A percentile compares a stretch with the other conserved stretches of the same genome.
These are phyloP conservation scores for Torymus aiolomorphi DNA, from an alignment of 2,888 invertebrate genomes.

Conservation along the genomic window DNA sequence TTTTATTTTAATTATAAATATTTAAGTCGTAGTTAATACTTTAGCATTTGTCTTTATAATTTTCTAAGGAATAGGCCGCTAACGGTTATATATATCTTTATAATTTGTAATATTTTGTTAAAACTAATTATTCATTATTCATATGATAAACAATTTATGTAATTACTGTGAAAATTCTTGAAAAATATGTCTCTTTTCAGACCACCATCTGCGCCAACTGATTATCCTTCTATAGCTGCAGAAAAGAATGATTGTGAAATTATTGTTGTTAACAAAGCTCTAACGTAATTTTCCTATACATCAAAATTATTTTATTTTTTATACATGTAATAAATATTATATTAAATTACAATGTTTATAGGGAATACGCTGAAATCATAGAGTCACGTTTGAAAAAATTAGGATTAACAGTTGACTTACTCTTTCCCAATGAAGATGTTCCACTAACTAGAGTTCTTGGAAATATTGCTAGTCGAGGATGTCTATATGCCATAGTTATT, in stretches of 20 bases:
- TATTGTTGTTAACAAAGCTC: conserved; percentile 87
- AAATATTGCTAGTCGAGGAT: conserved; percentile 91
- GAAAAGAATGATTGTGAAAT: conserved; percentile 94
- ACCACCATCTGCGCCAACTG: conserved; percentile 57
- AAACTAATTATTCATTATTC: neutral
- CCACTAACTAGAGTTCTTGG: conserved; percentile 87
- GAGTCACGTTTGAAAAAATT: conserved; percentile 87
- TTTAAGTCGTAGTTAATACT: too few relatives aligned
- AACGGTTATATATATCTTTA: too few relatives aligned
- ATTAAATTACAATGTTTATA: conserved; percentile 68
- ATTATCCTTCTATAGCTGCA: conserved; percentile 71
- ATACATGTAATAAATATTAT: too few relatives aligned
- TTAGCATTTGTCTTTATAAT: too few relatives aligned
- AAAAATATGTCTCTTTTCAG: conserved; percentile 45
- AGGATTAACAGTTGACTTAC: conserved; percentile 88
- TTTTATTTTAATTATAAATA: conserved; percentile 6
- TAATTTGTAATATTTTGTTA: conserved; percentile 14
- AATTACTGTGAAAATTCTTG: conserved; percentile 1
- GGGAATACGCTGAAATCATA: conserved; percentile 92
- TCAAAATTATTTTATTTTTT: conserved; percentile 21
- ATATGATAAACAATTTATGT: too few relatives aligned
- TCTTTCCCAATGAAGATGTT: conserved; percentile 95
- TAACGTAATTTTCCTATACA: conserved; percentile 81
- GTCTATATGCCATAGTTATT: conserved; percentile 91
- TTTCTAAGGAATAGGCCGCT: too few relatives aligned